Conservation (phyloP, 2,113 vertebrate species). For the Ammodytes dubius region DNA sequence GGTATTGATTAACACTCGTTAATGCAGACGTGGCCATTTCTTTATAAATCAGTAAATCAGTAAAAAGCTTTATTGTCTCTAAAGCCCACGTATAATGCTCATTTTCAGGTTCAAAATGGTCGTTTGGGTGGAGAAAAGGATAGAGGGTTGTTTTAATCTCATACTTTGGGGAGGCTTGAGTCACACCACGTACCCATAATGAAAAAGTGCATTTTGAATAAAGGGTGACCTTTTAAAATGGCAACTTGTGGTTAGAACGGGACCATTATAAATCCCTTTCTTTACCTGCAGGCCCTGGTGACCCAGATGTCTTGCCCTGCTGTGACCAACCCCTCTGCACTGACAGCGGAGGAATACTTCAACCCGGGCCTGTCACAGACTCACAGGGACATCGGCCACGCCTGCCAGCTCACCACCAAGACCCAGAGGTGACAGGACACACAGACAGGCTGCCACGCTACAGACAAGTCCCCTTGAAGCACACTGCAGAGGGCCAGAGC, state of each 20-base stretch:
- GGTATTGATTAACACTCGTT: neutral
- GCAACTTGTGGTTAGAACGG: too few species aligned
- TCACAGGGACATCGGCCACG: conserved; percentile 93
- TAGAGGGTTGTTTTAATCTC: too few species aligned
- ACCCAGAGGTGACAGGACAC: conserved; percentile 92
- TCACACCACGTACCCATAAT: too few species aligned
- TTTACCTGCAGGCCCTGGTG: conserved; percentile 88
- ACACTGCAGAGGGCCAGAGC: conserved; percentile 25
- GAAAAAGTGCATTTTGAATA: too few species aligned
- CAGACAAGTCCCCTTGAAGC: neutral
- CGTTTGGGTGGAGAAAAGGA: too few species aligned
- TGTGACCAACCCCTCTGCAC: conserved; percentile 91
- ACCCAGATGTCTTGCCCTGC: conserved; percentile 91
- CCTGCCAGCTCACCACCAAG: conserved; percentile 97
- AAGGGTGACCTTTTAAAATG: neutral
- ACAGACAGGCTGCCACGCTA: neutral
- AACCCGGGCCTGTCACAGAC: conserved; percentile 89
- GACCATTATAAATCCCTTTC: neutral
- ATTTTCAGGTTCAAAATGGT: too few species aligned
- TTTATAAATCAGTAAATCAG: neutral
- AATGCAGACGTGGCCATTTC: neutral
- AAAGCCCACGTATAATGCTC: too few species aligned
- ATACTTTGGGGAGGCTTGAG: too few species aligned
- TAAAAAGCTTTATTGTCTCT: neutral
- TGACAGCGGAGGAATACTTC: conserved; percentile 98